Evolutionary conservation across 1,140 invertebrate species (phyloP), one percentile per base, ranked within the genome.

Genomic region (Calliopsis andreniformis): DNA sequence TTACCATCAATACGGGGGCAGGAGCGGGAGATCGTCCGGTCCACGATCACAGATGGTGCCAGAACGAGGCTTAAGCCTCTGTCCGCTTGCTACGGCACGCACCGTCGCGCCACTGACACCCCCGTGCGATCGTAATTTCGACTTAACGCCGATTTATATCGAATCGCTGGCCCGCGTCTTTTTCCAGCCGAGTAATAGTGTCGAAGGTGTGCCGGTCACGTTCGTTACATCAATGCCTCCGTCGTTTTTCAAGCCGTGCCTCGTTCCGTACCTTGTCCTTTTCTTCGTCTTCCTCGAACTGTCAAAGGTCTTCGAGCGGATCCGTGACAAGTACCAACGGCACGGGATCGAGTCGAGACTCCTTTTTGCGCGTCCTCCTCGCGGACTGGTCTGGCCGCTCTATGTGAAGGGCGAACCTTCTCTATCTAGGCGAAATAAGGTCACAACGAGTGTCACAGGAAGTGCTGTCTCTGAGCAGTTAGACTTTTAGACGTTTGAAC

Each of bases 131-230:
- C 85, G 89, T 91, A 90, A 91, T 90, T 90, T 89, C 85, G 84
- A 89, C 89, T 91, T 91, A 91, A 88, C 88, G 78, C 83, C 88
- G 85, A 89, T 91, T 91, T 90, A 90, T 90, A 90, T 88, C 85
- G 86, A 76, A 64, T 70, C 82, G 63, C 56, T 62, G 25, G 43
- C 51, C 68, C 35, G 56, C 28, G n/a, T 55, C 76, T 84, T 79
- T 80, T 78, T 67, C 51, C 51, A 55, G 64, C 49, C 83, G 68
- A 62, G 80, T 90, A 88, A 90, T 89, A 88, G 84, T 85, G 79
- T 78, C 85, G 85, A 77, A 83, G 67, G 73, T 70, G 83, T 79
- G 79, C 78, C 80, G 83, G 90, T 90, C 90, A 90, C 90, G 90
- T 91, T 88, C 88, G 58, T 78, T 82, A 79, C 82, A 87, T 88